A percentile compares a stretch with the other conserved stretches of the same genome.
These are phyloP conservation scores for Mungos mungo DNA, from an alignment of 2,113 vertebrate species.

Conservation along the genomic window DNA sequence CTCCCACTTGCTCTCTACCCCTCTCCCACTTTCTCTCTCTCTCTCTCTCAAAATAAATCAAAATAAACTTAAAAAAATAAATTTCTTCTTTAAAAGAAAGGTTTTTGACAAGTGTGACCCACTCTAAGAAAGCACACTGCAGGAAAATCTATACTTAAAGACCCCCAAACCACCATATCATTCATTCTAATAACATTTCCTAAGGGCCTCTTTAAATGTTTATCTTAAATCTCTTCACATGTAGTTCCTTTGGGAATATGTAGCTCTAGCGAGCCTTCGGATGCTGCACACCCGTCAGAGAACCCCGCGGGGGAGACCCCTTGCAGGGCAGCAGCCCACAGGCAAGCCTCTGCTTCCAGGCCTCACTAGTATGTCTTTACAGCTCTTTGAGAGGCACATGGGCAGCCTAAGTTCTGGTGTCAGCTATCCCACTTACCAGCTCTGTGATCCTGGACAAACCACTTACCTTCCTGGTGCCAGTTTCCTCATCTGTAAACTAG, in stretches of 20 bases:
- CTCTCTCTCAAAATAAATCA: too few relatives aligned
- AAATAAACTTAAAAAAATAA: background rate
- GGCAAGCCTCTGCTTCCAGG: background rate
- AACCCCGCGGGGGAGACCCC: background rate
- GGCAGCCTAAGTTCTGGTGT: background rate
- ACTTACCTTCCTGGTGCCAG: background rate
- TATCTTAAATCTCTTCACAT: background rate
- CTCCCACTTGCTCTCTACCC: too few relatives aligned
- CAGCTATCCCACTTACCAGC: background rate
- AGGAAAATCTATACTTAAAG: background rate
- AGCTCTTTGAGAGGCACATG: background rate
- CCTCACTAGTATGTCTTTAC: background rate
- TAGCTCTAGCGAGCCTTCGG: background rate
- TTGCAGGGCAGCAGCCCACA: rapidly evolving
- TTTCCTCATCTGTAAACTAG: background rate
- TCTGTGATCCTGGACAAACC: background rate
- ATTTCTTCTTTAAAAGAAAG: background rate
- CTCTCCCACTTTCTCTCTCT: too few relatives aligned
- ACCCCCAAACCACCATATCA: background rate
- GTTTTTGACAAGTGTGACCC: background rate
- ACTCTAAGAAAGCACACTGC: background rate
- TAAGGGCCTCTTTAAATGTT: background rate
- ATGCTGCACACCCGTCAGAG: background rate
- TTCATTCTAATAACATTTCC: slow-evolving; percentile 14
- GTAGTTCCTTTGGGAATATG: background rate